These are phyloP conservation scores for Dipodomys merriami DNA, from an alignment of 2,113 vertebrate species.

Conservation along the genomic window DNA sequence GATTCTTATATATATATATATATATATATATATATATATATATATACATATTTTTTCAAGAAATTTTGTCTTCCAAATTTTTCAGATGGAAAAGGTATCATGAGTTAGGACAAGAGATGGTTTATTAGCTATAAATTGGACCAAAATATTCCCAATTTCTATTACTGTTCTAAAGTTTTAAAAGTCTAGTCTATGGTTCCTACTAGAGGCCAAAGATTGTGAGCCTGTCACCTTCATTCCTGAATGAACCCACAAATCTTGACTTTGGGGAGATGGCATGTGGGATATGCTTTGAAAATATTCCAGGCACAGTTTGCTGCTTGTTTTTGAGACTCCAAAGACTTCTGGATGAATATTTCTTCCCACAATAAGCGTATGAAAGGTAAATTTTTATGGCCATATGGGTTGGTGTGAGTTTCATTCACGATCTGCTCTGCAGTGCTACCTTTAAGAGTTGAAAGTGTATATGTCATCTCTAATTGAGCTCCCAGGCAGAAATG, in stretches of 20 bases:
- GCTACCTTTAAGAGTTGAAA: slow-evolving; percentile 61
- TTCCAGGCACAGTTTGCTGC: neutral
- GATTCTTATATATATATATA: too few species aligned
- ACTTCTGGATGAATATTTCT: slow-evolving; percentile 57
- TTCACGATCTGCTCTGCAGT: slow-evolving; percentile 41
- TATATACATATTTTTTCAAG: too few species aligned
- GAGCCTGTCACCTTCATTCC: neutral
- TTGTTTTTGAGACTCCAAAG: slow-evolving; percentile 53
- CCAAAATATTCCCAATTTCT: neutral
- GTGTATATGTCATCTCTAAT: slow-evolving; percentile 68
- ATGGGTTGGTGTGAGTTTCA: slow-evolving; percentile 48
- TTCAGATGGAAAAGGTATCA: neutral
- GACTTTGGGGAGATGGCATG: neutral
- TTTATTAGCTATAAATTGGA: neutral
- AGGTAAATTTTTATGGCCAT: slow-evolving; percentile 64
- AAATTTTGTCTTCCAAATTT: too few species aligned
- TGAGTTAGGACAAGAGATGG: neutral
- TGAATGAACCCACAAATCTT: slow-evolving; percentile 3
- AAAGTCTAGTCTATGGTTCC: neutral
- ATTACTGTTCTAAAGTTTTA: neutral
- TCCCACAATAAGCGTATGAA: slow-evolving; percentile 44
- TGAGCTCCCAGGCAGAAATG: slow-evolving; percentile 65
- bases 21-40: too few species aligned
- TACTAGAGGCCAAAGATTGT: neutral
- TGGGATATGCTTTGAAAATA: neutral